These are phyloP conservation scores for Temnothorax rugatulus DNA, from an alignment of 2,888 invertebrate species.

Conservation along the genomic window DNA sequence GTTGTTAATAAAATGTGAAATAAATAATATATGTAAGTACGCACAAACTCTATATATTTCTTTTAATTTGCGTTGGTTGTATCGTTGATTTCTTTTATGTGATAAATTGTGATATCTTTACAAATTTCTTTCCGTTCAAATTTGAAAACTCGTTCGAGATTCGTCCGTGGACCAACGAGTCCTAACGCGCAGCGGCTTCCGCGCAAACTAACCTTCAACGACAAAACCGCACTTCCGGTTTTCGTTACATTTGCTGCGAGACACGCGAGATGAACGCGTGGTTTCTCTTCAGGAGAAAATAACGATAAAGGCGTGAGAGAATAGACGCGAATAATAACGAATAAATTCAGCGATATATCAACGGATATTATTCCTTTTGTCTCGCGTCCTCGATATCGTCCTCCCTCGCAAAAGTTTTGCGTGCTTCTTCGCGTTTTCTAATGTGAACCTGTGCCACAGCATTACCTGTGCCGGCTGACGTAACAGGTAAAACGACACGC, in stretches of 20 bases:
- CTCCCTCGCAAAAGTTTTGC: not conserved
- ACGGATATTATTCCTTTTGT: no score
- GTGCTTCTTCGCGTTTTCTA: not conserved
- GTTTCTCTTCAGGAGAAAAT: not conserved
- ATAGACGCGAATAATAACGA: no score
- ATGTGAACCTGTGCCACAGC: not conserved
- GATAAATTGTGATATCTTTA: not conserved
- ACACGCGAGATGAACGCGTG: not conserved
- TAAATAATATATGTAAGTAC: not conserved
- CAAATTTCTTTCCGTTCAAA: not conserved
- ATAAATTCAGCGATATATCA: no score
- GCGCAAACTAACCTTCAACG: not conserved
- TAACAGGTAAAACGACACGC: not conserved
- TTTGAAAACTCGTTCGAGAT: not conserved
- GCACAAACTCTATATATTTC: not conserved
- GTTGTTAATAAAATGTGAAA: slow-evolving; percentile 17
- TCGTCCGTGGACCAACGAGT: not conserved
- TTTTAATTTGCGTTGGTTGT: not conserved
- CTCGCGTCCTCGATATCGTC: not conserved
- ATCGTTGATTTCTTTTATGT: not conserved
- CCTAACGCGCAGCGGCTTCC: not conserved
- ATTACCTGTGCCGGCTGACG: not conserved
- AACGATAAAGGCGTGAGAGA: not conserved
- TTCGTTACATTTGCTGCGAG: not conserved
- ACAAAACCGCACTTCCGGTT: not conserved